phyloP scores from a whole-genome alignment of 2,888 invertebrate species.

The Apotomis turbidana region DNA sequence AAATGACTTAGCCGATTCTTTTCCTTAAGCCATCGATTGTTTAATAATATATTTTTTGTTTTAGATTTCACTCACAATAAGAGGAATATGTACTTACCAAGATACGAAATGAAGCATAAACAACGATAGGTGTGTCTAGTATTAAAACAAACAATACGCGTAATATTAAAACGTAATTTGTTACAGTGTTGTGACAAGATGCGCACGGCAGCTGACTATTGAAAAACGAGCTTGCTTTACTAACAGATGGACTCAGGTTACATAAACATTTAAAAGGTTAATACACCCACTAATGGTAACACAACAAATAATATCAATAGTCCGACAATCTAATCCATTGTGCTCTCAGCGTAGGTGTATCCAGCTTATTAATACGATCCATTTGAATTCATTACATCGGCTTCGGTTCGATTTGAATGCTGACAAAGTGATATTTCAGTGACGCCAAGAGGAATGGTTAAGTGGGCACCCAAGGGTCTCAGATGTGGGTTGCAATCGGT shows the following conservation, averaged over 20 bases:
- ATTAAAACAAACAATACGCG: background rate
- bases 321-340: conserved; percentile 46
- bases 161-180: background rate
- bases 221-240: conserved; percentile 15
- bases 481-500: conserved; percentile 27
- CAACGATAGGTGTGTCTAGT: too few species aligned
- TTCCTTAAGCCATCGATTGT: too few species aligned
- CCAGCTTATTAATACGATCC: conserved; percentile 57
- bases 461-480: conserved; percentile 25
- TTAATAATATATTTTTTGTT: too few species aligned
- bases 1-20: too few species aligned
- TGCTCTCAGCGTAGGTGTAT: conserved; percentile 49
- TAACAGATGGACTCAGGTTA: conserved; percentile 32
- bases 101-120: too few species aligned
- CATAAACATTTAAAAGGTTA: conserved; percentile 71
- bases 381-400: conserved; percentile 64
- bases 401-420: conserved; percentile 62
- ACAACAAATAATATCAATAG: conserved; percentile 52
- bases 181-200: conserved; percentile 18
- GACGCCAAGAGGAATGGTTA: conserved; percentile 33
- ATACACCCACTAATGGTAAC: conserved; percentile 59
- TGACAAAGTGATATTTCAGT: conserved; percentile 41
- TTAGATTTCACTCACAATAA: too few species aligned
- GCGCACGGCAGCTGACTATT: conserved; percentile 21
- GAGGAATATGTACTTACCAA: too few species aligned